Evolutionary conservation across 2,888 invertebrate genomes (phyloP).

Genomic region (Tanypteryx hageni): DNA sequence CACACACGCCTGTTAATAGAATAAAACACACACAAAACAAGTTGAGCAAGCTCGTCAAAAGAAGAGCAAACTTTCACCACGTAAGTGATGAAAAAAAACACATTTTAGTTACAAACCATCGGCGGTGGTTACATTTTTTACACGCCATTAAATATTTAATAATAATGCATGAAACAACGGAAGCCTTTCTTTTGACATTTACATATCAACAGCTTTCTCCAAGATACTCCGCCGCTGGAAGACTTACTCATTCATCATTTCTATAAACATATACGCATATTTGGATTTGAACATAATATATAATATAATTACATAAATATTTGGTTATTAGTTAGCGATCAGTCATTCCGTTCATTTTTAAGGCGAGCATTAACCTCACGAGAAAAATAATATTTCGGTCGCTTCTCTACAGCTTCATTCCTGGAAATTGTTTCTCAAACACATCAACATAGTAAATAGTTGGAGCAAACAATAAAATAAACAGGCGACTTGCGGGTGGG

Average conservation of each 20-base stretch:
- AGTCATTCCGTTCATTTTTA: neutral
- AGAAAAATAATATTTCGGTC: neutral
- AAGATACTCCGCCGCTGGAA: neutral
- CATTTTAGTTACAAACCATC: neutral
- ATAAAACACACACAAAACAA: neutral
- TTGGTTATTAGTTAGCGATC: neutral
- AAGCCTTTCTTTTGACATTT: neutral
- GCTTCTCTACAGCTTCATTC: neutral
- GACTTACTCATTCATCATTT: too few relatives aligned
- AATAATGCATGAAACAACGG: neutral
- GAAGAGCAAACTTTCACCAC: neutral
- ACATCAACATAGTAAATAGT: too few relatives aligned
- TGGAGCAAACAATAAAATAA: neutral
- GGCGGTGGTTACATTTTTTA: neutral
- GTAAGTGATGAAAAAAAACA: neutral
- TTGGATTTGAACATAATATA: neutral
- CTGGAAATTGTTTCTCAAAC: neutral
- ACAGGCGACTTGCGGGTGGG: neutral
- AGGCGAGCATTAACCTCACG: neutral
- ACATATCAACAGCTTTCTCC: neutral
- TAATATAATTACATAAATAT: neutral
- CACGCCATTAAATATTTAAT: neutral
- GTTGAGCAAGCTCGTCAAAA: neutral
- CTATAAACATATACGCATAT: neutral
- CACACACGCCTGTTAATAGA: slow-evolving; percentile 8